phyloP scores from a whole-genome alignment of 2,888 invertebrate species.

The Lamellibrachia columna region DNA sequence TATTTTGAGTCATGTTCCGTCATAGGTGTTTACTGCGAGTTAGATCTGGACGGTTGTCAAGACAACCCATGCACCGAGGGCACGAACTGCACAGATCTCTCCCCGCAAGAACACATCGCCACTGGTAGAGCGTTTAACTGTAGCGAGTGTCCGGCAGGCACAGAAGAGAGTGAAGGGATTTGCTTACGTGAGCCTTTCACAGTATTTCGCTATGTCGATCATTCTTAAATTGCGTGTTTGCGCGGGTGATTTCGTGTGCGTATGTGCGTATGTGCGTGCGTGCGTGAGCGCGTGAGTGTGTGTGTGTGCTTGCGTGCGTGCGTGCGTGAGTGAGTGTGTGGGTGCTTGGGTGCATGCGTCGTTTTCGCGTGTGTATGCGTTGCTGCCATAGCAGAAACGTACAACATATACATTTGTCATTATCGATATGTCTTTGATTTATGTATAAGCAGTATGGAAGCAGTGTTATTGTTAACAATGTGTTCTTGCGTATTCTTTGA shows the following conservation, averaged over 20 bases:
- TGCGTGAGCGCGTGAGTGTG: no score
- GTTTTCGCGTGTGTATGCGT: no score
- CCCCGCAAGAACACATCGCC: constrained; percentile 21
- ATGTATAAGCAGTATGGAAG: background rate
- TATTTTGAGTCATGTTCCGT: background rate
- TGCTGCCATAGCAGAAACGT: no score
- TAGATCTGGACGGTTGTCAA: constrained; percentile 20
- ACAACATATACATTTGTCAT: no score
- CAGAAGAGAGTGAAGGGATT: background rate
- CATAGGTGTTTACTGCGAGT: background rate
- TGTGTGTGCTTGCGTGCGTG: no score
- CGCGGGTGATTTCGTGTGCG: no score
- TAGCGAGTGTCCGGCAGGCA: constrained; percentile 25
- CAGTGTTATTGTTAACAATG: background rate
- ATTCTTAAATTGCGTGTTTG: background rate
- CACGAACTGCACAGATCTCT: constrained; percentile 22
- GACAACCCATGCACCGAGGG: constrained; percentile 23
- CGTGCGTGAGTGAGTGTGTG: no score
- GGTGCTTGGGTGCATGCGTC: no score
- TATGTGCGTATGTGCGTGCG: no score
- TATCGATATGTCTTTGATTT: background rate
- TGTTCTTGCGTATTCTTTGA: background rate
- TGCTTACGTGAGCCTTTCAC: background rate
- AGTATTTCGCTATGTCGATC: background rate
- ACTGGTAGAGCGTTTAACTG: constrained; percentile 22